These are phyloP conservation scores for Mamestra configurata DNA, from an alignment of 1,140 invertebrate species.

Conservation along the genomic window DNA sequence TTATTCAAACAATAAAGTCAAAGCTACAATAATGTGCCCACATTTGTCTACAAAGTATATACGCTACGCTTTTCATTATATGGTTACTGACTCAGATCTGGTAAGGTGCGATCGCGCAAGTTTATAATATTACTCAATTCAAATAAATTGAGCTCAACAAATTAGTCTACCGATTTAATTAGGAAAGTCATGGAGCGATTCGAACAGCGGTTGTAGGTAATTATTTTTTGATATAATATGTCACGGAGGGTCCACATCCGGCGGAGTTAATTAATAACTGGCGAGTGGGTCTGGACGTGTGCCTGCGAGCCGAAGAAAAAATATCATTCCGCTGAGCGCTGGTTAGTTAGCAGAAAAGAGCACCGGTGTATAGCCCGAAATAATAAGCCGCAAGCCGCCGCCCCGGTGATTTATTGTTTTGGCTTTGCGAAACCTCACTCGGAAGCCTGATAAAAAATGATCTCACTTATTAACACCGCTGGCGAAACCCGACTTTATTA, in stretches of 20 bases:
- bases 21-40: not conserved
- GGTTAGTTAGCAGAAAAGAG: conserved; percentile 76
- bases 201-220: conserved; percentile 45
- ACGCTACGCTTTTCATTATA: not conserved
- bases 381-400: conserved; percentile 79
- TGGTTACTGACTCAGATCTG: not conserved
- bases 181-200: conserved; percentile 44
- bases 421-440: conserved; percentile 81
- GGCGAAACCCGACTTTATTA: conserved; percentile 74
- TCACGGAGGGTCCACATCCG: conserved; percentile 59
- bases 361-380: conserved; percentile 73
- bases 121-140: conserved; percentile 9
- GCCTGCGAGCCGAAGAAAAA: conserved; percentile 67
- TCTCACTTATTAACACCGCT: conserved; percentile 82
- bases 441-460: conserved; percentile 83
- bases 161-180: conserved; percentile 44
- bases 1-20: not conserved
- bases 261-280: conserved; percentile 77
- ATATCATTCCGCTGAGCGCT: conserved; percentile 66
- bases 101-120: not conserved
- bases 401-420: conserved; percentile 82
- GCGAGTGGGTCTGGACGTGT: conserved; percentile 56
- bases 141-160: conserved; percentile 33
- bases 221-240: conserved; percentile 61
- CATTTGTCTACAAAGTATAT: not conserved